Conservation (phyloP, 2,113 vertebrate species). For the Sprattus sprattus region DNA sequence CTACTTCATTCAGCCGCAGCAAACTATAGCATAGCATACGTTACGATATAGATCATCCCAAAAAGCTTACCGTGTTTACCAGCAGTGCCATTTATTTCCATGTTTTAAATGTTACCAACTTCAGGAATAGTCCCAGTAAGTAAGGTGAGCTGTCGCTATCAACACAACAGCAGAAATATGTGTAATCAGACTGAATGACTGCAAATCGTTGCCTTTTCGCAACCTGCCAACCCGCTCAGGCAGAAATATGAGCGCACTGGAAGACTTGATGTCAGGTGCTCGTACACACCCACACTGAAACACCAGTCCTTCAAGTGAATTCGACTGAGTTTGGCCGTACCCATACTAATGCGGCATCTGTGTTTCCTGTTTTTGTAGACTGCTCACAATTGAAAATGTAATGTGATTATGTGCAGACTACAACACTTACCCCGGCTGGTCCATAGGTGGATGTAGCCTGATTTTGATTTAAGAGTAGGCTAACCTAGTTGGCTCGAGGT, state of each 20-base stretch:
- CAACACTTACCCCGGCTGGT: not conserved
- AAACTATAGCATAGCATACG: not conserved
- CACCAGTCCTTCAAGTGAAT: constrained; percentile 66
- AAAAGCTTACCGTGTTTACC: constrained; percentile 59
- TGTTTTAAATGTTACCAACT: constrained; percentile 34
- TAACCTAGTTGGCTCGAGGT: not conserved
- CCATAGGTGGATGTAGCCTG: too few species aligned
- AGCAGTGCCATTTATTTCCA: constrained; percentile 55
- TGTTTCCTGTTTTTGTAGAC: not conserved
- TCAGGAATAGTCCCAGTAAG: not conserved
- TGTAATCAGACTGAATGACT: not conserved
- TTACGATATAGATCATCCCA: not conserved
- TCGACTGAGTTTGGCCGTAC: not conserved
- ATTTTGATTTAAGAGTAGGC: too few species aligned
- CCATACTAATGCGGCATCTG: not conserved
- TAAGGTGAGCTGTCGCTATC: not conserved
- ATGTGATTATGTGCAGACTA: not conserved
- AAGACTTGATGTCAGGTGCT: not conserved
- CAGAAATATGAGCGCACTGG: not conserved
- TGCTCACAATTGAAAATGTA: not conserved
- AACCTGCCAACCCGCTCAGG: not conserved
- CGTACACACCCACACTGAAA: constrained; percentile 62
- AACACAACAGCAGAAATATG: not conserved
- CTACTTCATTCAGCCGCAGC: not conserved
- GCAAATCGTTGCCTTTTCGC: not conserved